Evolutionary conservation across 2,113 vertebrate genomes (phyloP).

Genomic region (Oxygymnocypris stewartii): DNA sequence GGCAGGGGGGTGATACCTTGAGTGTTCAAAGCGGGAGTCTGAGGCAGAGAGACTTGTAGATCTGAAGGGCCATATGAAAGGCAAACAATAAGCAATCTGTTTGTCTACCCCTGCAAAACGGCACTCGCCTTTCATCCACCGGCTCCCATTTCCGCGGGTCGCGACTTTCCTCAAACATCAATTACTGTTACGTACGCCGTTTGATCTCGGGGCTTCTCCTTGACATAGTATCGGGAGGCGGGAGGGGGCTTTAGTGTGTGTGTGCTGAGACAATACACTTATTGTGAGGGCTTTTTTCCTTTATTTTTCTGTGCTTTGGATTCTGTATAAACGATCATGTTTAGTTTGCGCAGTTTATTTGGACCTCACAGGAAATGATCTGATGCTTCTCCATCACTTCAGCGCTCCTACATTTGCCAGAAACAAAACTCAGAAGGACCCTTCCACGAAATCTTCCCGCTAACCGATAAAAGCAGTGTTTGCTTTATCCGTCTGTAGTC

Average conservation of each 20-base stretch:
- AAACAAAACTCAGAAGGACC: neutral
- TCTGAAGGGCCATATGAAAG: slow-evolving; percentile 77
- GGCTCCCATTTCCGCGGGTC: slow-evolving; percentile 81
- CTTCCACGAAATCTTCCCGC: neutral
- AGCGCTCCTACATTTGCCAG: neutral
- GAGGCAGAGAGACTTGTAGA: slow-evolving; percentile 55
- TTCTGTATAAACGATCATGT: neutral
- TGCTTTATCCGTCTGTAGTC: neutral
- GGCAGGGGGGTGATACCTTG: slow-evolving; percentile 13
- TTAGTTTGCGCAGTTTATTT: slow-evolving; percentile 31
- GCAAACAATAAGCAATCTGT: slow-evolving; percentile 82
- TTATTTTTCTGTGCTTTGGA: slow-evolving; percentile 15
- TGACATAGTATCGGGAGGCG: slow-evolving; percentile 61
- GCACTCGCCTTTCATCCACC: slow-evolving; percentile 79
- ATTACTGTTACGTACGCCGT: slow-evolving; percentile 76
- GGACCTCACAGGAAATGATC: slow-evolving; percentile 26
- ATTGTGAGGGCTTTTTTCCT: slow-evolving; percentile 67
- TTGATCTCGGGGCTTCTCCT: slow-evolving; percentile 70
- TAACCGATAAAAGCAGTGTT: neutral
- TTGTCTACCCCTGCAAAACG: slow-evolving; percentile 77
- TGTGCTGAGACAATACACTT: slow-evolving; percentile 71
- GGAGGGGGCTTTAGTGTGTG: slow-evolving; percentile 51
- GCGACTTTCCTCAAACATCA: slow-evolving; percentile 84
- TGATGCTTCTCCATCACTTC: slow-evolving; percentile 1
- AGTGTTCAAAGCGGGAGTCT: slow-evolving; percentile 43